A percentile compares a stretch with the other conserved stretches of the same genome.
phyloP scores from a whole-genome alignment of 1,140 invertebrate genomes.

The Temnothorax curvispinosus region DNA sequence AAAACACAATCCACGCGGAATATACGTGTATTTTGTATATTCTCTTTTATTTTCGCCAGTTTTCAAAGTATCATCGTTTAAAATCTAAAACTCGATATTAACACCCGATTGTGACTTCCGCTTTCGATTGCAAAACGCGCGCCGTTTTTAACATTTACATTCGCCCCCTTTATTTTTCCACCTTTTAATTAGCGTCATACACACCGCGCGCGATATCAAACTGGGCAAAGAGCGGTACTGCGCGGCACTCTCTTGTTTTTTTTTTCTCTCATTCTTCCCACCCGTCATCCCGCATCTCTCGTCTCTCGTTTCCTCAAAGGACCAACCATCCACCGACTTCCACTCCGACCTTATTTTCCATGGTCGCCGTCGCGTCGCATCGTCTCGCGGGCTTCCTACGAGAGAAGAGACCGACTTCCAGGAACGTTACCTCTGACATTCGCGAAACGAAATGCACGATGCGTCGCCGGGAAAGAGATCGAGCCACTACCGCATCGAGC shows the following conservation, averaged over 20 bases:
- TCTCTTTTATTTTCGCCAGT: conserved; percentile 34
- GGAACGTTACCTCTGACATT: conserved; percentile 59
- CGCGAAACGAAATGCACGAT: conserved; percentile 52
- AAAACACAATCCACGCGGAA: conserved; percentile 10
- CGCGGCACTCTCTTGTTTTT: background rate
- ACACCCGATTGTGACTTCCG: conserved; percentile 30
- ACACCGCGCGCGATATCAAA: conserved; percentile 34
- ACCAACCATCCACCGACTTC: conserved; percentile 36
- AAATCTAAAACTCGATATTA: conserved; percentile 37
- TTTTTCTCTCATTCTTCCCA: background rate
- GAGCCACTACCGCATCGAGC: conserved; percentile 3
- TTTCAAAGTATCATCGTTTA: conserved; percentile 41
- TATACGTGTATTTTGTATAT: background rate
- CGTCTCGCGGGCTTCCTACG: conserved; percentile 37
- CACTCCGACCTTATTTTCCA: conserved; percentile 58
- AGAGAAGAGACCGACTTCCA: conserved; percentile 48
- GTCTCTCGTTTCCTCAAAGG: conserved; percentile 44
- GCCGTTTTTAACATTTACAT: conserved; percentile 10
- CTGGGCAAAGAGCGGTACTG: background rate
- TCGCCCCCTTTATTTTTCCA: background rate
- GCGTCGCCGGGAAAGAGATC: conserved; percentile 40
- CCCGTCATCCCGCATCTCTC: conserved; percentile 16
- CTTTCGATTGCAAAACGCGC: conserved; percentile 1
- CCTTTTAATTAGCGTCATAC: conserved; percentile 46
- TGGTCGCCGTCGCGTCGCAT: conserved; percentile 56